Base-by-base conservation (phyloP, 2,888 invertebrate species). In the Dryococelus australis region DNA sequence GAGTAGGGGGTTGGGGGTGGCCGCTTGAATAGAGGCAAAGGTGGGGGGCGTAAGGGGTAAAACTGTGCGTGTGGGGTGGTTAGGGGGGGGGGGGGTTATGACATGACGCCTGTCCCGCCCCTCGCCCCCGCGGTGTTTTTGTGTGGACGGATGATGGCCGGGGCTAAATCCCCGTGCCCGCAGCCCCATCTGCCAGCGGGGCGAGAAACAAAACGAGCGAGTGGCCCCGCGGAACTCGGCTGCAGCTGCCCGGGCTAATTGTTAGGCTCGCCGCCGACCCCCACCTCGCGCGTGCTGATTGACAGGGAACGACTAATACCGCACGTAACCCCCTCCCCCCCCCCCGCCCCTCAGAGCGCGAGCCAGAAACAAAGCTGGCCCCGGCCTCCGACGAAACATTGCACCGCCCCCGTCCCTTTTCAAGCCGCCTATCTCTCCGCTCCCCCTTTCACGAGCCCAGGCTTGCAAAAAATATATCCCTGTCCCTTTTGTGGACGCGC, bases 191-290 rank as follows among this genome's bases (percentile, higher is more conserved):
- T 65, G 65, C 65, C 65, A 65, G 65, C 20, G 65, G 51, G 65
- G n/a, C 65, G 65, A 65, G 65, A 65, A 65, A 65, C 65, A 65
- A 51, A 65, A 65, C 65, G 47, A 47, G 47, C 12, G 47, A 16
- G 47, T 47, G 12, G 47, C 47, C 47, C n/a, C 20, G n/a, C 65
- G 24, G 65, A n/a, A 20, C 51, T 16, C 12, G 51, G 65, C 65
- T n/a, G 65, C 65, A 65, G 65, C 65, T 65, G 65, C 24, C 65
- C 65, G 20, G 65, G 65, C 65, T 65, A 65, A 65, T 65, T 65
- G 65, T 65, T 65, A n/a, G n/a, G 1, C 20, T 20, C n/a, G 8
- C 65, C 65, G 8, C n/a, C 65, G n/a, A 2, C 24, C 65, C 65
- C 51, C 65, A 24, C 24, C 65, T 3, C 65, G 65, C 20, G 20